phyloP scores from a whole-genome alignment of 2,797 vertebrate genomes.

The Otolemur crassicaudatus region DNA sequence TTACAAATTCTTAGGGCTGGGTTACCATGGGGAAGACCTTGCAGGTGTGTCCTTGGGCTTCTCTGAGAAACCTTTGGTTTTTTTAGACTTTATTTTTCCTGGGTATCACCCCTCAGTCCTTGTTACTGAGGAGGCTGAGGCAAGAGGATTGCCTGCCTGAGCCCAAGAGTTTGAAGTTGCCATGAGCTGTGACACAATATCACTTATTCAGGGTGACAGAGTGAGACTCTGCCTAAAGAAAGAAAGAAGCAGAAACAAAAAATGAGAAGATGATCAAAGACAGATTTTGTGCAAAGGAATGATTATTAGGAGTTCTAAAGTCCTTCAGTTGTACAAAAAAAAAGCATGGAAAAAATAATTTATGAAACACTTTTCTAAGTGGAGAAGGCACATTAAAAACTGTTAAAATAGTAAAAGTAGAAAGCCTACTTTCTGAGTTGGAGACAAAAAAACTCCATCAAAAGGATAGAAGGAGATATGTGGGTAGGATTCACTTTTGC shows the following conservation, averaged over 20 bases:
- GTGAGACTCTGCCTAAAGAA: too few relatives aligned
- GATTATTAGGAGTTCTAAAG: not conserved
- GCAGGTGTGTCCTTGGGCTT: too few relatives aligned
- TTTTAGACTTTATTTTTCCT: too few relatives aligned
- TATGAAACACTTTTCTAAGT: not conserved
- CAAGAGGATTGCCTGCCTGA: too few relatives aligned
- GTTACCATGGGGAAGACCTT: too few relatives aligned
- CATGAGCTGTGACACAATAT: too few relatives aligned
- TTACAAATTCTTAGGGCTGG: too few relatives aligned
- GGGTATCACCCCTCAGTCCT: too few relatives aligned
- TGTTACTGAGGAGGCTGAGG: too few relatives aligned
- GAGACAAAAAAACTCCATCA: conserved; percentile 17
- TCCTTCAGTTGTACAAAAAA: not conserved
- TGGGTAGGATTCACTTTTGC: not conserved
- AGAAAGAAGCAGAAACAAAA: not conserved
- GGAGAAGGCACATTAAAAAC: conserved; percentile 28
- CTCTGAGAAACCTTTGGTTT: too few relatives aligned
- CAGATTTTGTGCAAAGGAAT: not conserved
- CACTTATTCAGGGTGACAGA: too few relatives aligned
- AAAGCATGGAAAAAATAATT: not conserved
- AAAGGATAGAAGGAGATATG: not conserved
- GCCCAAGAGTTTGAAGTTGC: too few relatives aligned
- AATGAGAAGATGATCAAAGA: not conserved
- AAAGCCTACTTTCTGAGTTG: not conserved
- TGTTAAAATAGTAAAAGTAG: not conserved